Evolutionary conservation across 2,797 vertebrate species (phyloP), one percentile per base, ranked within the genome.

Genomic region (Ptychadena robeensis): DNA sequence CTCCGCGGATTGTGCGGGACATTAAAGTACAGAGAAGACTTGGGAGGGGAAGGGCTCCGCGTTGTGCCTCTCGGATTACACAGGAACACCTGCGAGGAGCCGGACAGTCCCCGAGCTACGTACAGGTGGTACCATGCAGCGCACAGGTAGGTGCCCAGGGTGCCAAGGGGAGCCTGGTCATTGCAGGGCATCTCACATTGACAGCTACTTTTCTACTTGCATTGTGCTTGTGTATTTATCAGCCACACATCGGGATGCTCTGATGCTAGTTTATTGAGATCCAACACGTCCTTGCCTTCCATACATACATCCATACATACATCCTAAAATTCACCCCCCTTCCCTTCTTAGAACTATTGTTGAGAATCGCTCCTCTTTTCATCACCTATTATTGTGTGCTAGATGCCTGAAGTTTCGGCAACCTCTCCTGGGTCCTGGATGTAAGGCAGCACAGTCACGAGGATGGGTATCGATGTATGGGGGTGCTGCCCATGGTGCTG

Each of bases 101-200:
- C 37, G 48, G 68, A 71, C 57, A 25, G 82, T 27, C 69, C 65
- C 70, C 1, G 27, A 27, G 35, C 64, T 6, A 37, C 64, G 22
- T 48, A 84, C 77, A 85, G 83, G 83, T 85, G 83, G 59, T 78
- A 85, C 48, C 83, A 85, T 85, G 83, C 83, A 71, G 78, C 78
- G 78, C 78, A 34, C 83, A 85, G 83, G 83, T 85, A 85, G 32
- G 82, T 73, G 68, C 66, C 18, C 11, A 1, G 34, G 8, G 40
- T 69, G 57, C 27, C 5, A 18, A n/a, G 28, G 76, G 64, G 35
- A 65, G 14, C n/a, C 18, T 4, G 14, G 14, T 44, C 14, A 44
- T 22, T 4, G 7, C 18, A 53, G 44, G 44, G 18, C 44, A 53
- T 6, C 44, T 22, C 15, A 22, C 18, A 53, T 1, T 53, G 44